Evolutionary conservation across 2,113 vertebrate species (phyloP), one percentile per base, ranked within the genome.

Genomic region (Dolichallabes microphthalmus): DNA sequence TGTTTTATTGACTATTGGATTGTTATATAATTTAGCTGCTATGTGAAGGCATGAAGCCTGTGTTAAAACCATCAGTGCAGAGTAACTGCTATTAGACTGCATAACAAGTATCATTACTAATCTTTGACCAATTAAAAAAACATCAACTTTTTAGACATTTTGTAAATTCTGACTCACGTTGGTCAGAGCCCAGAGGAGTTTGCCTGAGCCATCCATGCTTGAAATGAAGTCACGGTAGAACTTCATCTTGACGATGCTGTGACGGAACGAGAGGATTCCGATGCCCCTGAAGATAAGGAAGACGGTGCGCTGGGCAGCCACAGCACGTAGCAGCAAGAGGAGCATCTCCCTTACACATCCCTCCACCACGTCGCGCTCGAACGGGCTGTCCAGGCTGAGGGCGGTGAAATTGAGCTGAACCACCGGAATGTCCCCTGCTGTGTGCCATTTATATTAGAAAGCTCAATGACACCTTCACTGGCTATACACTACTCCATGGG

Each of bases 241-340:
- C 82, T 90, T 94, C 95, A 96, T 95, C 89, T 95, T 95, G 85
- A 96, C 95, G 86, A 93, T 95, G 82, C 89, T 89, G 27, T 94
- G 90, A 58, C 83, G 93, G 74, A 97, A 94, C 1, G 88, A 52
- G 25, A 97, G 94, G 63, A 95, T 86, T 1, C 95, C 96, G 12
- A 96, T 93, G 68, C 94, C 93, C 74, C 91, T 93, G 69, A 96
- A 95, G 3, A 86, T 83, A 71, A 96, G 93, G 52, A 93, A 90
- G 45, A 95, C 90, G 0, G 89, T 88, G 68, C 91, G 87, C 69
- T 90, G 93, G 3, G 87, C 87, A 45, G 93, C 90, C 58, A 96
- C 88, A 71, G 90, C 93, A 75, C 91, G 89, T 3, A 93, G 92
- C 55, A 97, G 91, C 75, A 95, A 88, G 69, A 91, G 89, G 14